phyloP scores from a whole-genome alignment of 1,140 invertebrate genomes.

The Eupristina koningsbergeri region DNA sequence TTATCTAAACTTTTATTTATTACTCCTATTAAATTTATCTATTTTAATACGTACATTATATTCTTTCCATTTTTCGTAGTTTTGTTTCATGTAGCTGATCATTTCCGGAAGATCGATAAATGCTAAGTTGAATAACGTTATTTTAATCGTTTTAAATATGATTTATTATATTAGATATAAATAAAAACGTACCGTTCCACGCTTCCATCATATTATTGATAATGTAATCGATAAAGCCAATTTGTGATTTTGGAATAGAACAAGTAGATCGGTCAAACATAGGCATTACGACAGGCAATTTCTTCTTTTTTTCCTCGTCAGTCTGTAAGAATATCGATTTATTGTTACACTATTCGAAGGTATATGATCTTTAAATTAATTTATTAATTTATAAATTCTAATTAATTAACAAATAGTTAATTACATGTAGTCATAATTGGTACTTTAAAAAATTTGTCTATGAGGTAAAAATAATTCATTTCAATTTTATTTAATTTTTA shows the following conservation, averaged over 20 bases:
- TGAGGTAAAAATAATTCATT: no score
- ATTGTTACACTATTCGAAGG: no score
- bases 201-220: slow-evolving; percentile 97
- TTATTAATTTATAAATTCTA: no score
- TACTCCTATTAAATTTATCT: neutral
- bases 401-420: no score
- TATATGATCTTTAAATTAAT: no score
- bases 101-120: slow-evolving; percentile 95
- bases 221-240: slow-evolving; percentile 96
- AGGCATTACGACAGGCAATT: slow-evolving; percentile 95
- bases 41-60: slow-evolving; percentile 64
- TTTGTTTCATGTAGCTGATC: slow-evolving; percentile 85
- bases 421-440: no score
- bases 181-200: slow-evolving; percentile 87
- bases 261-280: slow-evolving; percentile 94
- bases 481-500: slow-evolving; percentile 1
- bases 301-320: slow-evolving; percentile 90
- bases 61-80: slow-evolving; percentile 94
- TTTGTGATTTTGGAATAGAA: slow-evolving; percentile 96
- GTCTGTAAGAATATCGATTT: slow-evolving; percentile 78
- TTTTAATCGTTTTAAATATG: neutral
- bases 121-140: slow-evolving; percentile 75
- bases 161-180: slow-evolving; percentile 26
- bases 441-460: neutral
- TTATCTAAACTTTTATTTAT: neutral